phyloP scores from a whole-genome alignment of 2,888 invertebrate genomes.

The Drosophila multiciliata region DNA sequence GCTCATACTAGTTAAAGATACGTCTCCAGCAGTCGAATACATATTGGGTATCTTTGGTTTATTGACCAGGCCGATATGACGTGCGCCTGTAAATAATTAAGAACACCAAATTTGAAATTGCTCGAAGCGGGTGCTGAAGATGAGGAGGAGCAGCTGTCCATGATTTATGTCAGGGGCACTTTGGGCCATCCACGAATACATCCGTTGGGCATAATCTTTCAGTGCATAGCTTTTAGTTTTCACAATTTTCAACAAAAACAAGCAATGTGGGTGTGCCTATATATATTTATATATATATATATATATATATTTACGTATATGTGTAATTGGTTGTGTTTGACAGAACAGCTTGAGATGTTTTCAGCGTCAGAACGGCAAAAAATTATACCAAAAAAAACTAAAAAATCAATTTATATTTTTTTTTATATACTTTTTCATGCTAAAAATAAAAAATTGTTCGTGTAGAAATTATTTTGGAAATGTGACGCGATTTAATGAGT shows the following conservation, averaged over 20 bases:
- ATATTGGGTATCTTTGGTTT: background rate
- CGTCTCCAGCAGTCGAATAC: constrained; percentile 8
- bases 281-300: background rate
- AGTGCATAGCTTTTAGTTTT: constrained; percentile 33
- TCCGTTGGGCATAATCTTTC: constrained; percentile 18
- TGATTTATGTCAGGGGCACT: constrained; percentile 71
- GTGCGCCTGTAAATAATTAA: constrained; percentile 68
- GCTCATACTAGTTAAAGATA: constrained; percentile 45
- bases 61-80: constrained; percentile 44
- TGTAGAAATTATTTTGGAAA: constrained; percentile 42
- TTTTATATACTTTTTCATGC: constrained; percentile 16
- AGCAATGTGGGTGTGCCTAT: constrained; percentile 3
- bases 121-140: background rate
- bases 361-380: constrained; percentile 27
- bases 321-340: background rate
- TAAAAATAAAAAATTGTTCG: constrained; percentile 42
- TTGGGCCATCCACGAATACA: constrained; percentile 15
- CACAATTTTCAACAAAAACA: constrained; percentile 9
- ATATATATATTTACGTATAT: background rate
- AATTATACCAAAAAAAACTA: constrained; percentile 5
- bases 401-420: constrained; percentile 17
- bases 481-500: constrained; percentile 72
- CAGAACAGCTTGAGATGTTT: constrained; percentile 15
- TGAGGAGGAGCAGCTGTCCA: background rate
- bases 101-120: constrained; percentile 22